Evolutionary conservation across 2,113 vertebrate genomes (phyloP).

Genomic region (Microcebus murinus): DNA sequence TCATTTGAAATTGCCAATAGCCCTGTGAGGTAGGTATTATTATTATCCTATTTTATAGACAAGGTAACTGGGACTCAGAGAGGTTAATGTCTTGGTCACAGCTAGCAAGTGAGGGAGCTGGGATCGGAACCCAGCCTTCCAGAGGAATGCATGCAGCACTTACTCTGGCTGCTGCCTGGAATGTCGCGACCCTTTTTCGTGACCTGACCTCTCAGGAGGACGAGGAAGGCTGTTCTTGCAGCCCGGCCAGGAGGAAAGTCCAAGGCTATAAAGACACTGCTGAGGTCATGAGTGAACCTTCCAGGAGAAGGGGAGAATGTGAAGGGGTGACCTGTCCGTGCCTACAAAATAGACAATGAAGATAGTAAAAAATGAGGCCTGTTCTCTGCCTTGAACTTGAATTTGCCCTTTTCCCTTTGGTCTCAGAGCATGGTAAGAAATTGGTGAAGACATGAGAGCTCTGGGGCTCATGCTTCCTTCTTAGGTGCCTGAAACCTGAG

Average conservation of each 20-base stretch:
- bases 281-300: background rate
- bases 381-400: background rate
- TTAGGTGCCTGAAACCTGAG: background rate
- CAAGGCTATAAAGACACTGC: background rate
- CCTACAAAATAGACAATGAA: background rate
- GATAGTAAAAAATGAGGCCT: background rate
- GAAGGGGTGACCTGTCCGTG: background rate
- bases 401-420: background rate
- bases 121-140: background rate
- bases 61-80: background rate
- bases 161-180: background rate
- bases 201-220: background rate
- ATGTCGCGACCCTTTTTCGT: background rate
- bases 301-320: background rate
- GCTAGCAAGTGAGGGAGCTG: background rate
- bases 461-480: background rate
- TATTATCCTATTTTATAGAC: background rate
- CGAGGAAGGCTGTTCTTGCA: background rate
- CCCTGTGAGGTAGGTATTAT: background rate
- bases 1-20: background rate
- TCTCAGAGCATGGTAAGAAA: background rate
- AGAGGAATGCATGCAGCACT: background rate
- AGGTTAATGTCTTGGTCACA: background rate
- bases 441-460: background rate
- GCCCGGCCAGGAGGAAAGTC: background rate